A percentile compares a stretch with the other conserved stretches of the same genome.
Conservation (phyloP, 2,113 vertebrate species). For the Potamarius usumacintae region DNA sequence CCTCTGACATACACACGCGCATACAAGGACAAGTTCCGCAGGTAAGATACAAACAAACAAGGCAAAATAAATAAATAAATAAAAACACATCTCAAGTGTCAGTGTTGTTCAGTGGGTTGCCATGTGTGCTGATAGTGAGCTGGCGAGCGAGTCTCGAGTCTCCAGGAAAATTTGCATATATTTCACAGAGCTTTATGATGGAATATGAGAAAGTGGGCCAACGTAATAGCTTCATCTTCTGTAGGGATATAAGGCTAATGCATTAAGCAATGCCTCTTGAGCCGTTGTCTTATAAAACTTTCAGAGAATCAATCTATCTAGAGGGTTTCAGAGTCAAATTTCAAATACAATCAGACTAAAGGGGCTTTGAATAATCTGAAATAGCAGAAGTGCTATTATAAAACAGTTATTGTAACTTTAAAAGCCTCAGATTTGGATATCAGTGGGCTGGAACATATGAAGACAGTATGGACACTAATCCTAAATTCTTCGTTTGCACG, state of each 20-base stretch:
- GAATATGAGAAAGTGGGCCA: conserved; percentile 38
- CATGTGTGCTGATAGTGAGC: neutral
- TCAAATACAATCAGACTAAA: conserved; percentile 13
- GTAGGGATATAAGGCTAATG: conserved; percentile 33
- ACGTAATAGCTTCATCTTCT: conserved; percentile 41
- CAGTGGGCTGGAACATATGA: neutral
- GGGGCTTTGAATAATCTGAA: conserved; percentile 8
- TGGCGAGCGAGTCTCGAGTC: neutral
- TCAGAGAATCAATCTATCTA: conserved; percentile 39
- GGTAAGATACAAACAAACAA: neutral
- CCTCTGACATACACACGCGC: conserved; percentile 13
- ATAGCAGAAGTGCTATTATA: neutral
- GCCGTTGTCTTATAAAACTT: conserved; percentile 36
- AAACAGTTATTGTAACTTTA: neutral
- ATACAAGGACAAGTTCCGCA: neutral
- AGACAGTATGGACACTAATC: neutral
- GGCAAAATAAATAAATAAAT: too few relatives aligned
- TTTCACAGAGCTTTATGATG: conserved; percentile 42
- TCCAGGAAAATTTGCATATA: conserved; percentile 46
- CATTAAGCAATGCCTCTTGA: conserved; percentile 40
- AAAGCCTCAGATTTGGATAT: neutral
- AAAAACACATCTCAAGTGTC: conserved; percentile 9
- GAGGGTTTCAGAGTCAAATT: conserved; percentile 16
- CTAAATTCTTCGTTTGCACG: too few relatives aligned
- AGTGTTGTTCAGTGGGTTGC: neutral